Evolutionary conservation across 2,888 invertebrate genomes (phyloP), one percentile per base, ranked within the genome.

Genomic region (Parnassius smintheus): DNA sequence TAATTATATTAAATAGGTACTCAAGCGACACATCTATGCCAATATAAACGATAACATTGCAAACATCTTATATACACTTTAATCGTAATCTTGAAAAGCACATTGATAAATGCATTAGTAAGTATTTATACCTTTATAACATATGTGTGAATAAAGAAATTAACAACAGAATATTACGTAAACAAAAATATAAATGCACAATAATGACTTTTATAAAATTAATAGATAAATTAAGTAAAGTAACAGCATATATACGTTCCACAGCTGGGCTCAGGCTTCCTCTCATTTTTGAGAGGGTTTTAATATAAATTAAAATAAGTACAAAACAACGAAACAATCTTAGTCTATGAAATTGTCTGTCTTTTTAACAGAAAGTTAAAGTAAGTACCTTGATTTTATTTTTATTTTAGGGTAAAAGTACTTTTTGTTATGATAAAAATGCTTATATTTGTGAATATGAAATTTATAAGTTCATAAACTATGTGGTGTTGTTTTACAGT

Each of bases 401-500:
- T 35, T 35, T 35, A 35, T 35, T 45, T 56, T 59, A 18, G 2
- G 9, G 8, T 9, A 46, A n/a, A 49, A 1, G 49, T 13, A 9
- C 4, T 49, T 8, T 49, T n/a, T 49, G 2, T 49, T 52, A 46
- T 12, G 25, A 46, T 56, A 56, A 48, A 2, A 3, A 50, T 4
- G 46, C 63, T 59, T 56, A 63, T 51, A 46, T 41, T 64, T 61
- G 62, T 70, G 68, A 69, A 67, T 69, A 71, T 69, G 66, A 66
- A 65, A 76, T 76, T 74, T 76, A 65, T 65, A 68, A 73, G 68
- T 73, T 76, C 83, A 83, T 88, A 88, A 69, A 68, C 84, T 88
- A 91, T 83, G 89, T 90, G 90, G 89, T 91, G 88, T 90, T 87
- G 83, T 73, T 75, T 88, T 89, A 91, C 88, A 90, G 87, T 88